Conservation (phyloP, 2,888 invertebrate species). For the Lamproptera curius region DNA sequence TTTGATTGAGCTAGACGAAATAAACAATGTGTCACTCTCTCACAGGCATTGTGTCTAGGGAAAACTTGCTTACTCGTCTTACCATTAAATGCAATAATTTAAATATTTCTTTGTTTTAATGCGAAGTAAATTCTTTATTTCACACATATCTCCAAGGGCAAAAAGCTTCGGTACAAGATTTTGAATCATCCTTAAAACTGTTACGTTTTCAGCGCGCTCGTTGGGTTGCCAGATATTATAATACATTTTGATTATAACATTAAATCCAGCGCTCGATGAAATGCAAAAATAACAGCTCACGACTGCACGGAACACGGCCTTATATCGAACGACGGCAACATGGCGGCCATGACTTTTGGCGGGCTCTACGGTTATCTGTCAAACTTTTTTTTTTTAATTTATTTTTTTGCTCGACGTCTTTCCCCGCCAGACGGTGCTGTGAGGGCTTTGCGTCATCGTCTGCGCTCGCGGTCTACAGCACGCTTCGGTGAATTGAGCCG, state of each 20-base stretch:
- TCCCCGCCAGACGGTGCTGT: constrained; percentile 26
- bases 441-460: constrained; percentile 65
- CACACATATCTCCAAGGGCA: no score
- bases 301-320: no score
- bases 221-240: not conserved
- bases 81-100: no score
- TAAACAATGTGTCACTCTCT: no score
- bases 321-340: not conserved
- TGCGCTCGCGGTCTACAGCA: constrained; percentile 45
- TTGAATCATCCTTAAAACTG: not conserved
- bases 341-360: constrained; percentile 8
- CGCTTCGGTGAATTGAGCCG: constrained; percentile 29
- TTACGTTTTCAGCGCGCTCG: not conserved
- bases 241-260: not conserved
- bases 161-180: not conserved
- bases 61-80: no score
- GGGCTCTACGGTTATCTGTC: constrained; percentile 40
- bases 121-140: no score
- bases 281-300: no score
- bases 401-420: not conserved
- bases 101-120: no score
- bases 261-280: not conserved
- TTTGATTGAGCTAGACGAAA: no score
- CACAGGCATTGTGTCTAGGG: no score
- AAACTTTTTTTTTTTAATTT: constrained; percentile 36